Base-by-base conservation (phyloP, 53 echinoderm and acorn worm genomes). In the Mesocentrotus franciscanus region DNA sequence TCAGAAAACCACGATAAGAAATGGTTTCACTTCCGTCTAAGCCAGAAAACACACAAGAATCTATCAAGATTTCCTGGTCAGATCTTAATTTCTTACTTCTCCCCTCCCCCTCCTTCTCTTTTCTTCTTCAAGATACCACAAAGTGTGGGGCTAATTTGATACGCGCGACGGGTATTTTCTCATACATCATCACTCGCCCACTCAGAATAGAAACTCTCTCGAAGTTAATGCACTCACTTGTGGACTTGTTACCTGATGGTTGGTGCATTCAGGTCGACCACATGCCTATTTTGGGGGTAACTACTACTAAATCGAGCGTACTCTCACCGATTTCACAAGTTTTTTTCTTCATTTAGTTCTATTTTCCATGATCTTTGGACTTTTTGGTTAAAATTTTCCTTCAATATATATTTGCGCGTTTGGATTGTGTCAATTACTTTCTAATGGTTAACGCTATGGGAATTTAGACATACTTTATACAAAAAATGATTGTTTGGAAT, bases 161-260 rank as follows among this genome's bases (percentile, higher is more conserved):
- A 90, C 90, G 90, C 90, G 60, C 90, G 90, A 58, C 90, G 30
- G 90, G 90, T n/a, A 90, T 90, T 90, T 58, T 59, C 90, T 60
- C 29, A 30, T 58, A 27, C 30, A 12, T 90, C 90, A 85, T 58
- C 90, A 90, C 90, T 60, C 60, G 90, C 90, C 90, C 90, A 90
- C 90, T 90, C 90, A 59, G 64, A 76, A 30, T 2, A 8, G 27
- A 32, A 76, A 33, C 30, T 30, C 15, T 76, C 76, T 33, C 0
- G 30, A 14, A 33, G 76, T 8, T 33, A 30, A 76, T 76, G 76
- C 29, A 75, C 75, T 11, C 29, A 76, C 14, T 76, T 32, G 32
- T 76, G 30, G 13, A 76, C 12, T 30, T 32, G 76, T 76, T 76
- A 76, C 32, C 71, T 71, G 71, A 76, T 76, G 68, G 24, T 24